These are phyloP conservation scores for Oxytorus armatus DNA, from an alignment of 2,888 invertebrate genomes.

Conservation along the genomic window DNA sequence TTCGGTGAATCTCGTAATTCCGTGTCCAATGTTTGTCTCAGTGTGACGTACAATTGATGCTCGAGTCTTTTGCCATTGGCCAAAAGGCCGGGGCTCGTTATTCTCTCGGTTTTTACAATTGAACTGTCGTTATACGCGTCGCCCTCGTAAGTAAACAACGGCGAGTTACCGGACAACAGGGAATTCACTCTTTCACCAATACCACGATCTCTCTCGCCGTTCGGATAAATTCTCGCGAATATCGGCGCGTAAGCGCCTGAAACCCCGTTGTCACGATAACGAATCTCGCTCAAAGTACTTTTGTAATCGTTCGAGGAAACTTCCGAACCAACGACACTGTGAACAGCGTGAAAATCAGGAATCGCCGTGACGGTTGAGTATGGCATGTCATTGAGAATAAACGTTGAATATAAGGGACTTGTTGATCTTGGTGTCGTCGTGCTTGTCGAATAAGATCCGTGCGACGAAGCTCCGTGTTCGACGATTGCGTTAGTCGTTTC, in stretches of 20 bases:
- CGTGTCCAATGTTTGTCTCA: slow-evolving; percentile 52
- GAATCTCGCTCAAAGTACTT: slow-evolving; percentile 5
- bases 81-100: slow-evolving; percentile 30
- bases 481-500: background rate
- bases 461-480: slow-evolving; percentile 28
- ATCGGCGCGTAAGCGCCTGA: slow-evolving; percentile 31
- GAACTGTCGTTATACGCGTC: slow-evolving; percentile 10
- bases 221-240: slow-evolving; percentile 44
- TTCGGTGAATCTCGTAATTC: slow-evolving; percentile 37
- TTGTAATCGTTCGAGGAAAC: slow-evolving; percentile 32
- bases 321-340: slow-evolving; percentile 30
- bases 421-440: slow-evolving; percentile 33
- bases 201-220: slow-evolving; percentile 24
- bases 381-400: slow-evolving; percentile 22
- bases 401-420: slow-evolving; percentile 24
- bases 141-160: slow-evolving; percentile 18
- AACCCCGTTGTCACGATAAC: slow-evolving; percentile 25
- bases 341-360: slow-evolving; percentile 43
- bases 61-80: slow-evolving; percentile 47
- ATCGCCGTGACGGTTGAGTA: slow-evolving; percentile 28
- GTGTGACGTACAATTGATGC: slow-evolving; percentile 57
- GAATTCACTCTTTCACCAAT: slow-evolving; percentile 30
- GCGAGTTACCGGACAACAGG: slow-evolving; percentile 22
- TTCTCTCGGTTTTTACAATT: background rate
- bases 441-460: slow-evolving; percentile 21